phyloP scores from a whole-genome alignment of 2,113 vertebrate genomes.

The Chinchilla lanigera region DNA sequence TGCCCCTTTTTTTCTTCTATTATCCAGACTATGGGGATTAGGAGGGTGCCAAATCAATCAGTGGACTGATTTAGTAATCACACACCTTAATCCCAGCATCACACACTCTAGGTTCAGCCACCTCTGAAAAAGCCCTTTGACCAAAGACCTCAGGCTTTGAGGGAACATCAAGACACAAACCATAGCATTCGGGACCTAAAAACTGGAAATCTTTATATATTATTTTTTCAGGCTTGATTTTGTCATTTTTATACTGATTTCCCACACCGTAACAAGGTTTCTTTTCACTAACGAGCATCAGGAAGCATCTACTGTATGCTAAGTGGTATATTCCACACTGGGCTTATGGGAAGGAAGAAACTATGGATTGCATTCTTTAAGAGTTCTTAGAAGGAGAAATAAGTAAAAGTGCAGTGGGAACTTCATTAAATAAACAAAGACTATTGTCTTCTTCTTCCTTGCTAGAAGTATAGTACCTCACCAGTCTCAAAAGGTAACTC shows the following conservation, averaged over 20 bases:
- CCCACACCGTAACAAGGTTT: background rate
- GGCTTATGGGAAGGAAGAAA: background rate
- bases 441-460: background rate
- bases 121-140: background rate
- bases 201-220: slow-evolving; percentile 20
- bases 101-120: no score
- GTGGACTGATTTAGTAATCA: no score
- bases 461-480: background rate
- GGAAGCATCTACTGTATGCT: background rate
- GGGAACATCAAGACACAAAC: background rate
- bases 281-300: background rate
- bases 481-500: background rate
- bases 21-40: no score
- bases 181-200: slow-evolving; percentile 7
- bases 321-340: background rate
- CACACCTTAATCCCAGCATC: no score
- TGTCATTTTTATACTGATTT: background rate
- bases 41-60: no score
- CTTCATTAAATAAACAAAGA: background rate
- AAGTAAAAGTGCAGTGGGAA: background rate
- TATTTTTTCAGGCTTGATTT: background rate
- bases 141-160: background rate
- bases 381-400: background rate
- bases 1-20: no score
- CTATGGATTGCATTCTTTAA: background rate